Evolutionary conservation across 92 coral and sea anemone genomes (phyloP), one percentile per base, ranked within the genome.

Genomic region (Nematostella vectensis): DNA sequence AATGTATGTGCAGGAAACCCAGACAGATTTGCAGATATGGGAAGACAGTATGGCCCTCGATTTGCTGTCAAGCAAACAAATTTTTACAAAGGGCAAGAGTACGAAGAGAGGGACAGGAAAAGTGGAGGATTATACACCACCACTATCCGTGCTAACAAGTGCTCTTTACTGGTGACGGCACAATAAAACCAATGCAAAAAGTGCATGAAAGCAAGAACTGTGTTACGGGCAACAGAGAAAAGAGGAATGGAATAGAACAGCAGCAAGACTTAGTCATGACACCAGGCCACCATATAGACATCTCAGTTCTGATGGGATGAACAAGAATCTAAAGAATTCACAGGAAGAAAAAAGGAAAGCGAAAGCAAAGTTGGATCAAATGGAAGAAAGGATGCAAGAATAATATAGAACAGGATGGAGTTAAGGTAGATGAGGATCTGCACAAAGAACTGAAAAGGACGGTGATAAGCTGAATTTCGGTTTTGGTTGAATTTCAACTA

Each of bases 1-100:
- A 54, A 54, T 54, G 36, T 54, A 13, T 54, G 59, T 54, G 26
- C 26, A 17, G 59, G 59, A 25, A 25, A 54, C 24, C 59, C 59
- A 12, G 44, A 54, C 6, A 50, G 56, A 27, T 50, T 50, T 50
- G 26, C 19, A 50, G 26, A 50, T 8, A 18, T 50, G 56, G 22
- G 22, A 18, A 27, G 27, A 24, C 27, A 16, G 15, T 18, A 50
- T 18, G 56, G 56, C 13, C 56, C 56, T 9, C 11, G 22, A 11
- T 20, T 50, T 1, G 12, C 4, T 9, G 22, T 22, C 28, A 50
- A 54, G 59, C 16, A 54, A n/a, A 12, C 16, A 0, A 54, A n/a
- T 12, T 12, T 11, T 13, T 54, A 25, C 29, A 40, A 54, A 30
- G 38, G 29, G 15, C 19, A 25, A 17, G 59, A 19, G 1, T 54